Conservation (phyloP, 2,888 invertebrate genomes). For the Drosophila pseudotalamancana region DNA sequence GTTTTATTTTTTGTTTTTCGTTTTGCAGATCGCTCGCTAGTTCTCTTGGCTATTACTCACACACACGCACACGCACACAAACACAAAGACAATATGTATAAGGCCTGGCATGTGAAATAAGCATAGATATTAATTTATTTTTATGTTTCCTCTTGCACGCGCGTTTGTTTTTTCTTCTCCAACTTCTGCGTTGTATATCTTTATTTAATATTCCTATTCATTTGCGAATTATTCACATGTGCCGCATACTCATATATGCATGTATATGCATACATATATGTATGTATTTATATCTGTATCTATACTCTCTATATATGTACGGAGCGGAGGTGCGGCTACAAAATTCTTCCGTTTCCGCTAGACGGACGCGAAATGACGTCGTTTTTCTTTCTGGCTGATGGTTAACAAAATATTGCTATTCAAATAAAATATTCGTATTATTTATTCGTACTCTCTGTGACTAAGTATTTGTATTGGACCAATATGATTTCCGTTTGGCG, state of each 20-base stretch:
- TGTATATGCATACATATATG: constrained; percentile 2
- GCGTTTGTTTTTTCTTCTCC: constrained; percentile 51
- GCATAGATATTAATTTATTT: constrained; percentile 58
- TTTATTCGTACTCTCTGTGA: constrained; percentile 46
- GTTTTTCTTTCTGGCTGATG: constrained; percentile 16
- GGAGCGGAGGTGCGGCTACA: constrained; percentile 29
- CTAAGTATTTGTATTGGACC: constrained; percentile 43
- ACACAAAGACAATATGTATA: neutral
- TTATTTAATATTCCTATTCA: constrained; percentile 18
- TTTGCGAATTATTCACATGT: constrained; percentile 46
- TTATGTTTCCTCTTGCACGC: constrained; percentile 50
- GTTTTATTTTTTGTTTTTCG: constrained; percentile 46
- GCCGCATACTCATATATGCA: constrained; percentile 5
- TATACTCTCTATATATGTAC: constrained; percentile 27
- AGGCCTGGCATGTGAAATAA: constrained; percentile 19
- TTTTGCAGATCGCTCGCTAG: constrained; percentile 70
- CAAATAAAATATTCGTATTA: constrained; percentile 42
- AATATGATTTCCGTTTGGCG: constrained; percentile 71
- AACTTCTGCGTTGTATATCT: constrained; percentile 29
- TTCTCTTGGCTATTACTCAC: constrained; percentile 55
- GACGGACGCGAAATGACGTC: constrained; percentile 48
- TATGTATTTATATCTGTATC: constrained; percentile 25
- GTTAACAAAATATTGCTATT: constrained; percentile 13
- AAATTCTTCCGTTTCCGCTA: constrained; percentile 65
- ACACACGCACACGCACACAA: constrained; percentile 18